Conservation (phyloP, 2,797 vertebrate genomes). For the Brachyrhaphis roseni region DNA sequence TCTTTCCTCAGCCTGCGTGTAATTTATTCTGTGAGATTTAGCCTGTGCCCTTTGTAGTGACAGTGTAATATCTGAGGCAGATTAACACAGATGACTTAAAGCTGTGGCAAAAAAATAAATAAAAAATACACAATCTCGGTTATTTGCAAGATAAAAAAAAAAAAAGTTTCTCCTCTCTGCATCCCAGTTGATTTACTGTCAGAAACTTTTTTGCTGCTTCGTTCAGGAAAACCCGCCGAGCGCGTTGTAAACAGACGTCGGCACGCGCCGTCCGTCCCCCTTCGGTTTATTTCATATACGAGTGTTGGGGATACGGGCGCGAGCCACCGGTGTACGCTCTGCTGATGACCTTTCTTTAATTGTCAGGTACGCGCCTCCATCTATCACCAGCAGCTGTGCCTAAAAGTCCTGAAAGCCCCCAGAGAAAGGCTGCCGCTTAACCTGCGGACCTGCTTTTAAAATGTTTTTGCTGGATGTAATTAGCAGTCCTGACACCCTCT, state of each 20-base stretch:
- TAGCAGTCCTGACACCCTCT: slow-evolving; percentile 32
- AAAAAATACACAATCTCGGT: slow-evolving; percentile 21
- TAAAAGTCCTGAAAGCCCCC: slow-evolving; percentile 52
- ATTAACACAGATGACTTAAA: slow-evolving; percentile 59
- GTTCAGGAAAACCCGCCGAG: slow-evolving; percentile 20
- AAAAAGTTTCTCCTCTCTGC: slow-evolving; percentile 1
- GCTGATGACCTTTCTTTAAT: slow-evolving; percentile 66
- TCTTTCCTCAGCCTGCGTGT: slow-evolving; percentile 48
- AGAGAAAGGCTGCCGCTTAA: slow-evolving; percentile 56
- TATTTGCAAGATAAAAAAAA: slow-evolving; percentile 20
- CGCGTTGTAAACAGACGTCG: slow-evolving; percentile 37
- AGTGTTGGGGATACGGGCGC: slow-evolving; percentile 17
- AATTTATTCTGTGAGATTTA: slow-evolving; percentile 50
- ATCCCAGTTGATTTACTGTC: slow-evolving; percentile 26
- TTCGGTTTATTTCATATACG: slow-evolving; percentile 28
- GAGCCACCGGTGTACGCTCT: slow-evolving; percentile 41
- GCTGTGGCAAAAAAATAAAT: slow-evolving; percentile 34
- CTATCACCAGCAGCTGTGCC: slow-evolving; percentile 50
- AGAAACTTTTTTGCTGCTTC: slow-evolving; percentile 44
- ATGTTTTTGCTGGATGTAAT: slow-evolving; percentile 46
- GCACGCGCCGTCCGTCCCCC: slow-evolving; percentile 7
- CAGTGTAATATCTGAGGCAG: slow-evolving; percentile 55
- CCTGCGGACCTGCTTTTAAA: slow-evolving; percentile 61
- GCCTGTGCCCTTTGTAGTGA: slow-evolving; percentile 50
- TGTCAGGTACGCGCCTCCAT: slow-evolving; percentile 55